These are phyloP conservation scores for Adela reaumurella DNA, from an alignment of 2,888 invertebrate species.

Conservation along the genomic window DNA sequence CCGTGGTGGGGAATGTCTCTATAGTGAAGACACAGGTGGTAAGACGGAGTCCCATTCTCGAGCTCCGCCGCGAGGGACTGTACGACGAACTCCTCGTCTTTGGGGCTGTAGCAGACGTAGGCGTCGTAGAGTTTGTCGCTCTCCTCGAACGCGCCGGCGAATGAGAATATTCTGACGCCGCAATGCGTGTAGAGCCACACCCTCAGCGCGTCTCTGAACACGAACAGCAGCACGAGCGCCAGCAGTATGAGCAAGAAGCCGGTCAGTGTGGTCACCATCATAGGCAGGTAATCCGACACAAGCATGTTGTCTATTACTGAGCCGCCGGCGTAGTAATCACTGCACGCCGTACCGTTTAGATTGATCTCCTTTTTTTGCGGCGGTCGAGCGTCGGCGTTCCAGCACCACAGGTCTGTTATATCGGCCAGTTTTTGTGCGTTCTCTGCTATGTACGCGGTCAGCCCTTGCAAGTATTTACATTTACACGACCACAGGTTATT, in stretches of 20 bases:
- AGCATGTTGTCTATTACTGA: constrained; percentile 79
- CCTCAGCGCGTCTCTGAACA: constrained; percentile 82
- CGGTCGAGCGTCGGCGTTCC: constrained; percentile 64
- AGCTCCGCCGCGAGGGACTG: constrained; percentile 81
- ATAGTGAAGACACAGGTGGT: constrained; percentile 84
- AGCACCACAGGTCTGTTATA: constrained; percentile 71
- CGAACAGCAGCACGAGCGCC: constrained; percentile 73
- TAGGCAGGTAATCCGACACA: constrained; percentile 77
- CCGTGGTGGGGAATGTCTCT: constrained; percentile 76
- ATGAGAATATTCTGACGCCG: constrained; percentile 76
- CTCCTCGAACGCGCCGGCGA: constrained; percentile 69
- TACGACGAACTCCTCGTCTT: constrained; percentile 87
- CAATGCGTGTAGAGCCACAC: constrained; percentile 88
- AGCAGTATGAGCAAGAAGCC: constrained; percentile 75
- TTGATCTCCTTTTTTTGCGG: constrained; percentile 72
- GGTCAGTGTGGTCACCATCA: constrained; percentile 74
- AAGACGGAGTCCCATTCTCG: constrained; percentile 74
- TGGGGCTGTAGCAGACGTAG: constrained; percentile 89
- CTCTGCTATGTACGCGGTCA: constrained; percentile 77
- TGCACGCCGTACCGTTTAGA: constrained; percentile 80
- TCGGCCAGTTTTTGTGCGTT: constrained; percentile 76
- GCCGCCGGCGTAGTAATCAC: constrained; percentile 77
- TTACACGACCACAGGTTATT: constrained; percentile 87
- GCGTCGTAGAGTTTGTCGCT: constrained; percentile 88
- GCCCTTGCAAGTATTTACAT: constrained; percentile 82